Base-by-base conservation (phyloP, 2,113 vertebrate genomes). In the Callaeas wilsoni region DNA sequence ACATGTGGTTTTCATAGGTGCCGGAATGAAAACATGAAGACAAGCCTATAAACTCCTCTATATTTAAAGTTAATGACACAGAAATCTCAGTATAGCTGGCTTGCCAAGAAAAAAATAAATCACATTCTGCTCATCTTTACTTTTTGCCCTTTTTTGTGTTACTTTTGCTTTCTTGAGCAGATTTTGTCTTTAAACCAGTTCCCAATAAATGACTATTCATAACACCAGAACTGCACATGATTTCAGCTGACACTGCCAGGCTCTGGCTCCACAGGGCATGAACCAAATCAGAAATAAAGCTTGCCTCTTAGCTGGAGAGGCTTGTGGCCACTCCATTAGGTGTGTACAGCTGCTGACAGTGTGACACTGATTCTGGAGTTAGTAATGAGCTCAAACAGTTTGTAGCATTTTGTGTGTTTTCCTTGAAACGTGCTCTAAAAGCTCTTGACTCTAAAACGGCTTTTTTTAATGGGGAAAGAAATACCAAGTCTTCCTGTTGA, bases 1-100 rank as follows among this genome's bases (percentile, higher is more conserved):
- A 57, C 69, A 46, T 60, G 49, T 92, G 77, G 41, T 89, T 95
- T 94, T 92, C 79, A n/a, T 80, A 90, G 88, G 67, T 89, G 42
- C 80, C 92, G 68, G 79, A 94, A 92, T 70, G 59, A 74, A 90
- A 90, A 67, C 59, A 75, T 4, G 5, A 92, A 83, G 74, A 26
- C 46, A 77, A 74, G n/a, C 46, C 35, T 46, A 20, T 65, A 77
- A 86, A 55, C 37, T 23, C 27, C 50, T 67, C 63, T 55, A 6
- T 80, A 59, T 73, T 60, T 77, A 22, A 89, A 70, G 47, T 57
- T 44, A 82, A 69, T 76, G 57, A 46, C 56, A 65, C 0, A 3
- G 53, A 83, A 89, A 76, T 44, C 22, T 75, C 47, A 88, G 12
- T n/a, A 44, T 23, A 60, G 63, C n/a, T 81, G 23, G 1, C 50